phyloP scores from a whole-genome alignment of 2,888 invertebrate genomes.

The Reticulitermes lucifugus region DNA sequence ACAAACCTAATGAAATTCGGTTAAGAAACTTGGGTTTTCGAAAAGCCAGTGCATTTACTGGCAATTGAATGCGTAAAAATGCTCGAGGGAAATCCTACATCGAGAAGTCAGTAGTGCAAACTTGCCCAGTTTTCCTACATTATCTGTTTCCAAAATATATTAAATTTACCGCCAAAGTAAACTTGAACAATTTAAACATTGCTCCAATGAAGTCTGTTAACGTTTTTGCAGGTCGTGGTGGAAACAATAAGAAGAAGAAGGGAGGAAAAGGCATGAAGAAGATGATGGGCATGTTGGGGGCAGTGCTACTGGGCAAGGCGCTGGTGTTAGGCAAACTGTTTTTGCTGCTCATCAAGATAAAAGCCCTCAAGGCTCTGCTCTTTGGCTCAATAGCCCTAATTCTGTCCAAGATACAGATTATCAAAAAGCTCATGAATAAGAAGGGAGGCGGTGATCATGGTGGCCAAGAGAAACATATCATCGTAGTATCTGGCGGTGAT shows the following conservation, averaged over 20 bases:
- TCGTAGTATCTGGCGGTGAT: slow-evolving; percentile 54
- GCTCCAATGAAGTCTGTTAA: background rate
- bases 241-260: slow-evolving; percentile 73
- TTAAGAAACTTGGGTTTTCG: too few species aligned
- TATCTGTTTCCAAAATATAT: too few species aligned
- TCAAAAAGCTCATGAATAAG: slow-evolving; percentile 55
- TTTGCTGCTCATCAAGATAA: slow-evolving; percentile 71
- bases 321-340: slow-evolving; percentile 73
- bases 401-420: slow-evolving; percentile 56
- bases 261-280: slow-evolving; percentile 73
- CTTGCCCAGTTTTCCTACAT: too few species aligned
- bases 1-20: too few species aligned
- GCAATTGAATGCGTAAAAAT: too few species aligned
- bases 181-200: background rate
- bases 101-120: too few species aligned
- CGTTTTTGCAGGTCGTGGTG: slow-evolving; percentile 59
- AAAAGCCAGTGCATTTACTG: too few species aligned
- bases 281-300: slow-evolving; percentile 72
- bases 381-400: slow-evolving; percentile 56
- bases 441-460: slow-evolving; percentile 54
- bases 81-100: too few species aligned
- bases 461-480: slow-evolving; percentile 56
- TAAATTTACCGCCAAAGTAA: too few species aligned
- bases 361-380: slow-evolving; percentile 57
- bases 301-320: slow-evolving; percentile 71